These are phyloP conservation scores for Drosophila multiciliata DNA, from an alignment of 2,888 invertebrate genomes.

Conservation along the genomic window DNA sequence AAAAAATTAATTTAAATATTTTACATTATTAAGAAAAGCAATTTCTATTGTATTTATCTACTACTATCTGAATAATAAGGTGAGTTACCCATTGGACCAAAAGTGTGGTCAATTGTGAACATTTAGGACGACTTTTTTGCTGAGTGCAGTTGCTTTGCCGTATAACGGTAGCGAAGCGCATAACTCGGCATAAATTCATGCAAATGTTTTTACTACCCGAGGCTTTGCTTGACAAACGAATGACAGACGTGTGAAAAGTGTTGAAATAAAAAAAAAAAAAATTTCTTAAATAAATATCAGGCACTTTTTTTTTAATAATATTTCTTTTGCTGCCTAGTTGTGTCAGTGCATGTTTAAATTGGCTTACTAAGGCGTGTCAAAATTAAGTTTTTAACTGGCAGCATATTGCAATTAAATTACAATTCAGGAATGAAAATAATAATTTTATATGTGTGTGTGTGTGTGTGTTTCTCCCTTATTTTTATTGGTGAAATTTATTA, in stretches of 20 bases:
- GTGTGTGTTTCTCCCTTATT: neutral
- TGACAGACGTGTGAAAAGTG: conserved; percentile 1
- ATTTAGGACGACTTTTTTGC: neutral
- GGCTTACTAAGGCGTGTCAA: neutral
- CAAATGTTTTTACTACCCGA: conserved; percentile 33
- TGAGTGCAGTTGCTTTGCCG: conserved; percentile 6
- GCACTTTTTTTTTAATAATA: conserved; percentile 2
- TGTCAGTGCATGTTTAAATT: neutral
- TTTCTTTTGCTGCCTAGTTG: neutral
- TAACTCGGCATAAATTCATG: conserved; percentile 14
- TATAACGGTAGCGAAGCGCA: conserved; percentile 13
- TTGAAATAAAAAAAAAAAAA: conserved; percentile 13
- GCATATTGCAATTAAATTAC: neutral
- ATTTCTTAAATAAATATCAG: conserved; percentile 12
- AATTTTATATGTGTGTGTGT: neutral
- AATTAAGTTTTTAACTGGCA: neutral
- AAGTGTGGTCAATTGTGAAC: neutral
- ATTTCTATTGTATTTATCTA: neutral
- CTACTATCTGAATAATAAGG: neutral
- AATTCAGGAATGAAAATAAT: neutral
- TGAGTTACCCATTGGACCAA: too few relatives aligned
- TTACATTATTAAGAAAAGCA: fast-evolving
- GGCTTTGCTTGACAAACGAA: conserved; percentile 2
- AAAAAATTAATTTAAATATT: neutral
- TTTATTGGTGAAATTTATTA: conserved; percentile 25